Base-by-base conservation (phyloP, 2,113 vertebrate species). In the Tachycineta bicolor region DNA sequence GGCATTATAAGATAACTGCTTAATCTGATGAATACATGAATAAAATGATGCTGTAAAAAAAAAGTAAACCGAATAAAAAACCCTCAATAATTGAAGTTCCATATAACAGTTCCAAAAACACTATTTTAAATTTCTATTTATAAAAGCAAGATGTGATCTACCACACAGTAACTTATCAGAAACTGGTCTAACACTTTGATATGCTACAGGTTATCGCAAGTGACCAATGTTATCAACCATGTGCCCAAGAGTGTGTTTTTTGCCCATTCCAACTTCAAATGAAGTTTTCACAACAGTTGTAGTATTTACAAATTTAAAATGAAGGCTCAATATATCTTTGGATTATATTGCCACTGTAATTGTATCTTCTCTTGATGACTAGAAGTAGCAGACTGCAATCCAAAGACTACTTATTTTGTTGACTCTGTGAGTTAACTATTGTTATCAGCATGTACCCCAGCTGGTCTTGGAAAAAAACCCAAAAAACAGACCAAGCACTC, bases 261-360 rank as follows among this genome's bases (percentile, higher is more conserved):
- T 93, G 18, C 94, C 96, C 93, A 91, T 92, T 94, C 80, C 70
- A 96, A 97, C 84, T 96, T 97, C 95, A 96, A 95, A 96, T 74
- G 12, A 95, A 96, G 88, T 79, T 97, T 85, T 96, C 91, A 97
- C 86, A 97, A 94, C 91, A 94, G 70, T 24, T 96, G 74, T 67
- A 97, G 74, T 97, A 97, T 98, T 96, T 97, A 98, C 97, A 98
- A 84, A 97, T 56, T 83, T 94, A 83, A 97, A 97, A 96, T 58
- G 79, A 93, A 77, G 77, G 83, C 46, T 94, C 5, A 0, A 29
- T 75, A 75, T 83, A 46, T 80, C 84, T 96, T 82, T 88, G 85
- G 90, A 93, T 93, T 93, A 96, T 56, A 74, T 81, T 94, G 87
- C 79, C 73, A 85, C 52, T 93, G n/a, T 79, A 86, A 71, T 11